Evolutionary conservation across 1,140 invertebrate genomes (phyloP).

Genomic region (Megathymus violae): DNA sequence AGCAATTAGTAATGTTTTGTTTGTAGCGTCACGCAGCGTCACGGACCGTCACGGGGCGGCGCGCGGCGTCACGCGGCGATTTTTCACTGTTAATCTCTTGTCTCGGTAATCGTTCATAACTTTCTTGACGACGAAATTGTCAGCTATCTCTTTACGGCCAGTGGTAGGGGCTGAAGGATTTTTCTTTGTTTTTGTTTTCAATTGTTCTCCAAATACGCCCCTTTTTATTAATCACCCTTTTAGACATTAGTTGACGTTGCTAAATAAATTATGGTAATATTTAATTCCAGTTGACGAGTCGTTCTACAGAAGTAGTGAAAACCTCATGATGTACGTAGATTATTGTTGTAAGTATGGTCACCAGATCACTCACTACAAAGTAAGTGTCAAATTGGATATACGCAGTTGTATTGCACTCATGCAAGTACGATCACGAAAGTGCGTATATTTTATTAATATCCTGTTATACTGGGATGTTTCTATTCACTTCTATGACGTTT

Average conservation of each 20-base stretch:
- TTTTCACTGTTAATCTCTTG: slow-evolving; percentile 64
- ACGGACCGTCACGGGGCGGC: slow-evolving; percentile 35
- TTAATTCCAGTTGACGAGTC: slow-evolving; percentile 25
- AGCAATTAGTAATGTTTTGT: slow-evolving; percentile 73
- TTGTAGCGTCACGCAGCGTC: slow-evolving; percentile 40
- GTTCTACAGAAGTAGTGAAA: no score
- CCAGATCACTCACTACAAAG: no score
- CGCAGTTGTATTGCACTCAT: no score
- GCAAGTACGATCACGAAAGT: no score
- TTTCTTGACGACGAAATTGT: slow-evolving; percentile 54
- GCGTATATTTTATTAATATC: no score
- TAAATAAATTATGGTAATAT: slow-evolving; percentile 17
- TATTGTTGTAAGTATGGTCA: no score
- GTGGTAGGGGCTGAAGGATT: slow-evolving; percentile 12
- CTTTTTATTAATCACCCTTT: slow-evolving; percentile 27
- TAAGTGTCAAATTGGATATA: no score
- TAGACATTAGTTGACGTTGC: slow-evolving; percentile 15
- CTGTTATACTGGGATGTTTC: no score
- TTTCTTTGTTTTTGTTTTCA: slow-evolving; percentile 34
- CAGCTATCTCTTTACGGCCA: slow-evolving; percentile 42
- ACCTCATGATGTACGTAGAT: no score
- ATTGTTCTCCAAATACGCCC: slow-evolving; percentile 20
- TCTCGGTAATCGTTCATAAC: slow-evolving; percentile 56
- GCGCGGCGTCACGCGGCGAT: slow-evolving; percentile 45
- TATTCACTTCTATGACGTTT: no score